Conservation (phyloP, 1,140 invertebrate species). For the Temnothorax nylanderi region DNA sequence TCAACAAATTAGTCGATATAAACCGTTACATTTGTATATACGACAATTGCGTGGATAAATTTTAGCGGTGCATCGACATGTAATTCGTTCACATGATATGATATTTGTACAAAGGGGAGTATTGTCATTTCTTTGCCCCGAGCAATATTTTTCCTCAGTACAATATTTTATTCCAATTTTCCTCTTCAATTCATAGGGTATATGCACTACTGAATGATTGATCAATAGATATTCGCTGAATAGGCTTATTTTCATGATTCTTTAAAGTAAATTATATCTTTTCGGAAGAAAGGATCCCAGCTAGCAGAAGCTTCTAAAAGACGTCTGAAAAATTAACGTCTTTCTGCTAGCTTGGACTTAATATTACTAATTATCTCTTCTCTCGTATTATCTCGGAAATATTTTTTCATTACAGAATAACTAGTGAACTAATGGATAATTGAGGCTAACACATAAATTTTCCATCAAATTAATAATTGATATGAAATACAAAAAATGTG, state of each 20-base stretch:
- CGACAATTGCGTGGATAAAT: neutral
- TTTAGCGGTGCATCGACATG: neutral
- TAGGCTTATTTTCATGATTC: neutral
- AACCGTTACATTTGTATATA: neutral
- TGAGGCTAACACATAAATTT: neutral
- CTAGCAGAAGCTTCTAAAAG: too few species aligned
- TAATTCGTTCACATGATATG: neutral
- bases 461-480: neutral
- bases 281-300: too few species aligned
- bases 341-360: too few species aligned
- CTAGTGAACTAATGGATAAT: neutral
- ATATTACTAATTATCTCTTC: neutral
- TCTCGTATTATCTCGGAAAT: neutral
- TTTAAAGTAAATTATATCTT: constrained; percentile 10
- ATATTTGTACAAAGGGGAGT: neutral
- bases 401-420: neutral
- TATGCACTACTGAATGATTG: constrained; percentile 13
- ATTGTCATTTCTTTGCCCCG: neutral
- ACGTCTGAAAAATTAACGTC: too few species aligned
- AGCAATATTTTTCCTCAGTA: neutral
- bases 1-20: constrained; percentile 5
- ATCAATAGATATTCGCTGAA: neutral
- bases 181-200: neutral
- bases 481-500: neutral
- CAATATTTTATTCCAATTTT: neutral